Conservation (phyloP, 1,140 invertebrate genomes). For the Drosophila erecta region DNA sequence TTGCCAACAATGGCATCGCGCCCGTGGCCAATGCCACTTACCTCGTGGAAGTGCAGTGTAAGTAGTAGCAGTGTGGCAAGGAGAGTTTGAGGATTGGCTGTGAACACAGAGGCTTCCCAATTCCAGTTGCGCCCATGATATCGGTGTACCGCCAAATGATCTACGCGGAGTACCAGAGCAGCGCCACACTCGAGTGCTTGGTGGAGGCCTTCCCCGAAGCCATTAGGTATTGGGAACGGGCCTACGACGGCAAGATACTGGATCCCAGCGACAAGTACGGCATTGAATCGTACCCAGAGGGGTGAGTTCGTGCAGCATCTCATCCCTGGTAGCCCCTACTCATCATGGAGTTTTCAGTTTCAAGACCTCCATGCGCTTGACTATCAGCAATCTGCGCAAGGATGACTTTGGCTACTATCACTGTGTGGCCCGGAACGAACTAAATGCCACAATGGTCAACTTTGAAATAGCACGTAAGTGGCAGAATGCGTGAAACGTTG, state of each 20-base stretch:
- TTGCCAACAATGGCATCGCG: slow-evolving; percentile 94
- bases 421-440: slow-evolving; percentile 93
- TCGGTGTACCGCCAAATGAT: slow-evolving; percentile 91
- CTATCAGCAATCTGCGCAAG: slow-evolving; percentile 88
- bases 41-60: slow-evolving; percentile 94
- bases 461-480: slow-evolving; percentile 90
- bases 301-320: slow-evolving; percentile 41
- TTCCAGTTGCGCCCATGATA: slow-evolving; percentile 92
- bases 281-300: slow-evolving; percentile 87
- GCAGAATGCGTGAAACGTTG: too few species aligned
- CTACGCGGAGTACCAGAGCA: slow-evolving; percentile 89
- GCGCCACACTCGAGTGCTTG: slow-evolving; percentile 91
- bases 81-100: slow-evolving; percentile 85
- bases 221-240: slow-evolving; percentile 93
- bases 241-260: slow-evolving; percentile 89
- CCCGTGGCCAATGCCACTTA: slow-evolving; percentile 92
- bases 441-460: slow-evolving; percentile 91
- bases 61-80: too few species aligned
- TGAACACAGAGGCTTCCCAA: too few species aligned
- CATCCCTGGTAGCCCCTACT: neutral
- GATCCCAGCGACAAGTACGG: slow-evolving; percentile 89
- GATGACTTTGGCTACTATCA: slow-evolving; percentile 91
- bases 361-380: slow-evolving; percentile 88
- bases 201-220: slow-evolving; percentile 94
- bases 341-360: slow-evolving; percentile 34